A percentile compares a stretch with the other conserved stretches of the same genome.
Conservation (phyloP, 2,888 invertebrate genomes). For the Dolichomitus sp. region DNA sequence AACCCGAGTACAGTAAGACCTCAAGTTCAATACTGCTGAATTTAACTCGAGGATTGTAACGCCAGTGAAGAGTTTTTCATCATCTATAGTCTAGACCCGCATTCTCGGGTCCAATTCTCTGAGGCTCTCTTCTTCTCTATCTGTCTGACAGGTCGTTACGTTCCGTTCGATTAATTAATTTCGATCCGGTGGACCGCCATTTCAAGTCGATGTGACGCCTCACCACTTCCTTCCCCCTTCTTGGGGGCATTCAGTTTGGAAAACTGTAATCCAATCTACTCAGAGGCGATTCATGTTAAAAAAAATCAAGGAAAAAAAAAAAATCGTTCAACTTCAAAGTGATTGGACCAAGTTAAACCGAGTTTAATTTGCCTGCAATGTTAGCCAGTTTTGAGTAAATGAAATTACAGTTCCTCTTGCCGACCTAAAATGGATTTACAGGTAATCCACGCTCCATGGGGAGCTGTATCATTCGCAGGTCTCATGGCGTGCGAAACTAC, state of each 20-base stretch:
- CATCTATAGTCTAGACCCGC: background rate
- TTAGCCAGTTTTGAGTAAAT: too few relatives aligned
- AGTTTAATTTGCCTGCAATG: too few relatives aligned
- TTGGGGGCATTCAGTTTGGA: too few relatives aligned
- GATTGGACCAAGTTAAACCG: too few relatives aligned
- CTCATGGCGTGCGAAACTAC: too few relatives aligned
- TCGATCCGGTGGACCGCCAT: background rate
- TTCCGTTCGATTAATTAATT: conserved; percentile 12
- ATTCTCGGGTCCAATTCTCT: conserved; percentile 9
- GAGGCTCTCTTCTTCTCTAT: background rate
- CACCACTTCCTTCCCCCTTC: too few relatives aligned
- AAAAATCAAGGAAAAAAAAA: background rate
- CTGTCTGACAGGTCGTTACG: conserved; percentile 7
- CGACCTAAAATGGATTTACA: too few relatives aligned
- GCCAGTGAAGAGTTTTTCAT: conserved; percentile 6
- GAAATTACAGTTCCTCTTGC: too few relatives aligned
- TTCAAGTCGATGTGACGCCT: background rate
- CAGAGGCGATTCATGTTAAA: background rate
- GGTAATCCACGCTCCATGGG: too few relatives aligned
- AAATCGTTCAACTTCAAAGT: too few relatives aligned
- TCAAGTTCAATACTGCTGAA: background rate
- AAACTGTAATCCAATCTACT: too few relatives aligned
- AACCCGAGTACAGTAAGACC: background rate
- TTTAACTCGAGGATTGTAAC: conserved; percentile 1
- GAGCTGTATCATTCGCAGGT: too few relatives aligned